Evolutionary conservation across 2,113 vertebrate species (phyloP).

Genomic region (Gavia stellata): DNA sequence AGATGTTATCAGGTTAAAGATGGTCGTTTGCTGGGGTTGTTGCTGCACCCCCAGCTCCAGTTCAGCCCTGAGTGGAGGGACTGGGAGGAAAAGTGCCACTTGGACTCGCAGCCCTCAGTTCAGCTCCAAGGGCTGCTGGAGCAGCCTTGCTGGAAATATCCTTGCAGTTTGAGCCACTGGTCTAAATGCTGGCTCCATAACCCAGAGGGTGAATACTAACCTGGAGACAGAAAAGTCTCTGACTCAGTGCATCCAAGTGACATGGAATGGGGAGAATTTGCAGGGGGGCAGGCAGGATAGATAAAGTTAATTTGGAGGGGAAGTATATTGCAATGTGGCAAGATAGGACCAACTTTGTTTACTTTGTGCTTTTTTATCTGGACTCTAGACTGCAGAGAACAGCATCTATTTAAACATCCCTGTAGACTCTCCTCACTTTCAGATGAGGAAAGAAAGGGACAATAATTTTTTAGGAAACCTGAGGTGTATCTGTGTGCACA

Average conservation of each 20-base stretch:
- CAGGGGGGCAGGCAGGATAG: not conserved
- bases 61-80: not conserved
- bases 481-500: not conserved
- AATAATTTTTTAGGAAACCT: not conserved
- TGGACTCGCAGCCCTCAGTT: not conserved
- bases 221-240: not conserved
- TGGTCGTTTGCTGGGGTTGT: fast-evolving
- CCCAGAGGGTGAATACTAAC: not conserved
- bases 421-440: not conserved
- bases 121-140: not conserved
- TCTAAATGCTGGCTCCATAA: not conserved
- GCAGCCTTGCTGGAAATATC: not conserved
- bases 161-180: not conserved
- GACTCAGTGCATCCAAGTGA: not conserved
- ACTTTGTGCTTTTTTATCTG: not conserved
- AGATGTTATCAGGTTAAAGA: not conserved
- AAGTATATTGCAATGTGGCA: not conserved
- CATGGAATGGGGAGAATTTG: not conserved
- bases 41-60: not conserved
- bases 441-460: not conserved
- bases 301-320: not conserved
- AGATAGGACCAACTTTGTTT: not conserved
- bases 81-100: not conserved
- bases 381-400: not conserved
- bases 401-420: not conserved